These are phyloP conservation scores for Chaetoderma sp. DNA, from an alignment of 2,888 invertebrate species.

Conservation along the genomic window DNA sequence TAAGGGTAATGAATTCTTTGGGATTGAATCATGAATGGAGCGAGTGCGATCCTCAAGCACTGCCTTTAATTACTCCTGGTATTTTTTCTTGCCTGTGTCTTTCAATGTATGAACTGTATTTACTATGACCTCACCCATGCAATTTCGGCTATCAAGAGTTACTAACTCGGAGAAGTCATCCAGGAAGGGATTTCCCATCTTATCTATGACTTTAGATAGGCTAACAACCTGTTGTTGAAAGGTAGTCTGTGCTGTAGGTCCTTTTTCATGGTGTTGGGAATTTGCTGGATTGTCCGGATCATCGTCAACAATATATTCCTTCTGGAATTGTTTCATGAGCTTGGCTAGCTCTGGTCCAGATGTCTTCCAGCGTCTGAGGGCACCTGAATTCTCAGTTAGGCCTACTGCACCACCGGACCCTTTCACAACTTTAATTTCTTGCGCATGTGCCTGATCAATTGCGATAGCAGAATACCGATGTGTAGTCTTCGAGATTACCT, in stretches of 20 bases:
- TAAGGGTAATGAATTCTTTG: slow-evolving; percentile 13
- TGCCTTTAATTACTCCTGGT: slow-evolving; percentile 12
- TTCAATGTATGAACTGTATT: slow-evolving; percentile 14
- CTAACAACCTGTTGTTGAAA: slow-evolving; percentile 23
- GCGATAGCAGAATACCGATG: slow-evolving; percentile 25
- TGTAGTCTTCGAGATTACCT: slow-evolving; percentile 15
- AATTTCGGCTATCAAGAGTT: slow-evolving; percentile 20
- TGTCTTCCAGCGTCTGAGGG: slow-evolving; percentile 27
- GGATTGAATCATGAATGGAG: slow-evolving; percentile 21
- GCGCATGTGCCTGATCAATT: slow-evolving; percentile 38
- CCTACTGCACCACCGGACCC: slow-evolving; percentile 34
- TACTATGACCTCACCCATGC: slow-evolving; percentile 12
- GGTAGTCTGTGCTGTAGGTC: slow-evolving; percentile 19
- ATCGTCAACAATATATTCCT: slow-evolving; percentile 21
- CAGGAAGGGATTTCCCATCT: slow-evolving; percentile 30
- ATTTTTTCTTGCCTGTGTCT: slow-evolving; percentile 12
- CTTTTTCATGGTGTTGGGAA: slow-evolving; percentile 31
- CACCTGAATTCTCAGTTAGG: slow-evolving; percentile 28
- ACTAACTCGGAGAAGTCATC: slow-evolving; percentile 17
- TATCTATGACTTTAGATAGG: slow-evolving; percentile 10
- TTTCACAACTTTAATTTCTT: slow-evolving; percentile 32
- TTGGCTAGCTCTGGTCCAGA: slow-evolving; percentile 31
- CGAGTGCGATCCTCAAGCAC: slow-evolving; percentile 12
- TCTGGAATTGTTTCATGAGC: slow-evolving; percentile 23
- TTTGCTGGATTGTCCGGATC: background rate